A percentile compares a stretch with the other conserved stretches of the same genome.
phyloP scores from a whole-genome alignment of 2,113 vertebrate genomes.

The Menidia beryllina region DNA sequence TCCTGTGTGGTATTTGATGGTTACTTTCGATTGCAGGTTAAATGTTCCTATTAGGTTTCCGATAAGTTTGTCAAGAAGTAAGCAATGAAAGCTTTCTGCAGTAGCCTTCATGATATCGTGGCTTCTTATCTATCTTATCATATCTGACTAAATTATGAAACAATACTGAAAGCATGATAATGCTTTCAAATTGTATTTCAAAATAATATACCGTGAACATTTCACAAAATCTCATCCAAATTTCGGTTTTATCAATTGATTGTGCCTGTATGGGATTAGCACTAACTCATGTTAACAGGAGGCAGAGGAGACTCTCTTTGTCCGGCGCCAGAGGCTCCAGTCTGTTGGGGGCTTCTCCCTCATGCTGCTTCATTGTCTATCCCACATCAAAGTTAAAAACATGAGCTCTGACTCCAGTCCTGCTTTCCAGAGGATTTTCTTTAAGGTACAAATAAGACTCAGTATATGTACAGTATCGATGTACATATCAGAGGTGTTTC shows the following conservation, averaged over 20 bases:
- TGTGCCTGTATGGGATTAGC: background rate
- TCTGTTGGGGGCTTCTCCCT: conserved; percentile 87
- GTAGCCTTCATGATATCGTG: too few species aligned
- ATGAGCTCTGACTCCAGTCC: conserved; percentile 78
- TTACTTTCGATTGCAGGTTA: background rate
- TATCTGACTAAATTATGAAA: too few species aligned
- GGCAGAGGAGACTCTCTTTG: conserved; percentile 78
- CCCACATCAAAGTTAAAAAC: conserved; percentile 80
- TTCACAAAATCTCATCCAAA: background rate
- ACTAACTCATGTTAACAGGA: conserved; percentile 71
- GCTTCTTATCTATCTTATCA: too few species aligned
- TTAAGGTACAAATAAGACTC: conserved; percentile 81
- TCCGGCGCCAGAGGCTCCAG: conserved; percentile 83
- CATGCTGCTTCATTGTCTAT: conserved; percentile 86
- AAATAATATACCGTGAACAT: background rate
- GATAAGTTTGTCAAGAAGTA: too few species aligned
- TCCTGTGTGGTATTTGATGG: background rate
- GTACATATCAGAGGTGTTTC: background rate
- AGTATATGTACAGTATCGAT: background rate
- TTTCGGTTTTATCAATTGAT: background rate
- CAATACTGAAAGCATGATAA: too few species aligned
- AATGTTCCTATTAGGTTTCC: too few species aligned
- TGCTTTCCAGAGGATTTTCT: conserved; percentile 84
- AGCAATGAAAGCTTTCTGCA: too few species aligned
- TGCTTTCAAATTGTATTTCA: background rate